Evolutionary conservation across 2,113 vertebrate genomes (phyloP).

Genomic region (Platanista minor): DNA sequence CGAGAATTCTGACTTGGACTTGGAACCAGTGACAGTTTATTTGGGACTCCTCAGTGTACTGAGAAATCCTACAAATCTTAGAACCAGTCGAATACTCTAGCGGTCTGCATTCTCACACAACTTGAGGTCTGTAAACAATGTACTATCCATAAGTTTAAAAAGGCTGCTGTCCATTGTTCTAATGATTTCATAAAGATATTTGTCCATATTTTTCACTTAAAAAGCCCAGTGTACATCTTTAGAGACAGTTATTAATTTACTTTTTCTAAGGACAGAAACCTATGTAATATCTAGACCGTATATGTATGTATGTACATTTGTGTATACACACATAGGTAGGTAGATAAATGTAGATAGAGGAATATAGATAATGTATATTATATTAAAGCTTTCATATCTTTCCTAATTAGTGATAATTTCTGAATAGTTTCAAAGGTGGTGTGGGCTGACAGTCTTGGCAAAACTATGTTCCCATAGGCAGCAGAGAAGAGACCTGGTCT

Average conservation of each 20-base stretch:
- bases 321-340: not conserved
- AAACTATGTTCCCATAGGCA: not conserved
- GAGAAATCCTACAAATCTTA: not conserved
- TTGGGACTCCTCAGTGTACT: not conserved
- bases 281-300: not conserved
- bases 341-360: not conserved
- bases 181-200: not conserved
- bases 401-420: slow-evolving; percentile 5
- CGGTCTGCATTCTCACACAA: not conserved
- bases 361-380: not conserved
- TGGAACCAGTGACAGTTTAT: not conserved
- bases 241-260: not conserved
- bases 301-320: not conserved
- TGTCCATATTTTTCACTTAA: not conserved
- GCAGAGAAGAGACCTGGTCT: not conserved
- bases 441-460: not conserved
- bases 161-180: not conserved
- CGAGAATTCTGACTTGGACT: not conserved
- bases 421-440: not conserved
- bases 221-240: not conserved
- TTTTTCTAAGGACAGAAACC: not conserved
- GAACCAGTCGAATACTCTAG: not conserved
- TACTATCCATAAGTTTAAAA: not conserved
- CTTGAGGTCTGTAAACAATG: not conserved
- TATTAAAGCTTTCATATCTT: not conserved